These are phyloP conservation scores for Nebria brevicollis DNA, from an alignment of 2,888 invertebrate genomes.

Conservation along the genomic window DNA sequence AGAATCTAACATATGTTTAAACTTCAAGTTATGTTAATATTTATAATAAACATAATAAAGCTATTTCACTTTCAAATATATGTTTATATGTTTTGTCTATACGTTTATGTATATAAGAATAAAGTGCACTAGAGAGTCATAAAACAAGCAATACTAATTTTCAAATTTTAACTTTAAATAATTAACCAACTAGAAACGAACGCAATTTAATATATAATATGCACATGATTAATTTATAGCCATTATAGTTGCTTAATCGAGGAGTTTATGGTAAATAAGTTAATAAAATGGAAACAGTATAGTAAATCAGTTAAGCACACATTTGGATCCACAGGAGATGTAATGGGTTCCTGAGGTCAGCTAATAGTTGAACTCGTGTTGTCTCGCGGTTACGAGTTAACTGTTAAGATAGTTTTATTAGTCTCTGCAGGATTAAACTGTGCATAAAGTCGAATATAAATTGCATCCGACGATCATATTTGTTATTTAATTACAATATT, in stretches of 20 bases:
- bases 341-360: slow-evolving; percentile 40
- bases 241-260: not conserved
- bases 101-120: slow-evolving; percentile 7
- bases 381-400: slow-evolving; percentile 42
- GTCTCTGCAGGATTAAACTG: slow-evolving; percentile 39
- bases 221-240: not conserved
- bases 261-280: not conserved
- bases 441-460: slow-evolving; percentile 40
- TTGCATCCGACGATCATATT: slow-evolving; percentile 39
- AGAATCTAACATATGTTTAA: not conserved
- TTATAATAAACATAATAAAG: not conserved
- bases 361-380: slow-evolving; percentile 45
- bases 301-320: slow-evolving; percentile 38
- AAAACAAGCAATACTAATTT: too few species aligned
- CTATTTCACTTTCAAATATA: not conserved
- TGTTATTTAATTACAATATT: slow-evolving; percentile 42
- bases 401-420: slow-evolving; percentile 46
- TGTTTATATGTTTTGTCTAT: not conserved
- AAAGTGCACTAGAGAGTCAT: not conserved
- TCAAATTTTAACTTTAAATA: too few species aligned
- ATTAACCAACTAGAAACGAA: too few species aligned
- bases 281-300: slow-evolving; percentile 16
- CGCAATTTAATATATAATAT: slow-evolving; percentile 12
- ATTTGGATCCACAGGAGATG: slow-evolving; percentile 17
- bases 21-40: not conserved